Evolutionary conservation across 2,113 vertebrate genomes (phyloP), one percentile per base, ranked within the genome.

Genomic region (Catharus bicknelli): DNA sequence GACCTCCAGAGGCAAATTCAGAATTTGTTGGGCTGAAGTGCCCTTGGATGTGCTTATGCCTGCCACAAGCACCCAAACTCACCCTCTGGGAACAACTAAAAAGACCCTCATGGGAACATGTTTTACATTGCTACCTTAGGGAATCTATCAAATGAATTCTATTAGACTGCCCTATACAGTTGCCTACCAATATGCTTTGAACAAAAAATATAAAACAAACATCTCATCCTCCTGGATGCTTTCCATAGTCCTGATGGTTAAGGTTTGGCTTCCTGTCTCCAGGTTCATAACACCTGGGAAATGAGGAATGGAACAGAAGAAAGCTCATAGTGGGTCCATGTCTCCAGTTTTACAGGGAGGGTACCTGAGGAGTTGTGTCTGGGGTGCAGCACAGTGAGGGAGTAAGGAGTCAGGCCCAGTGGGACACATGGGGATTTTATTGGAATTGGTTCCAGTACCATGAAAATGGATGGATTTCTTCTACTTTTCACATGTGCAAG

Each of bases 291-390:
- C 17, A 34, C n/a, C 11, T 72, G 29, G 38, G 54, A 85, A 76
- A 48, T 23, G 13, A 83, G 51, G 72, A 66, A 54, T 32, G 40
- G 47, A 16, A 23, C 5, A 47, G 55, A 32, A 76, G 25, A 19
- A 51, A 55, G 30, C 19, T 54, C n/a, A 5, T 0, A n/a, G 26
- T 16, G 32, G 20, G 16, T 54, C 38, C 51, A 45, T 16, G 9
- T 77, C 43, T 79, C 53, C 57, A 43, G 16, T 29, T 83, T n/a
- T 18, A 7, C 17, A 1, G 36, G 30, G 29, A 51, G 5, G 16
- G n/a, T 8, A 53, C 11, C 15, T 0, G 0, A 2, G 15, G 26
- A 45, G 16, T 7, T 73, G 34, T 85, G n/a, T 26, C 42, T 77
- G 34, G 10, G 13, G 10, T 62, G 29, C 42, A 83, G 79, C 62